Percentiles rank a stretch among this genome's conserved stretches.
Conservation (phyloP, 2,888 invertebrate genomes). For the Deilephila elpenor region DNA sequence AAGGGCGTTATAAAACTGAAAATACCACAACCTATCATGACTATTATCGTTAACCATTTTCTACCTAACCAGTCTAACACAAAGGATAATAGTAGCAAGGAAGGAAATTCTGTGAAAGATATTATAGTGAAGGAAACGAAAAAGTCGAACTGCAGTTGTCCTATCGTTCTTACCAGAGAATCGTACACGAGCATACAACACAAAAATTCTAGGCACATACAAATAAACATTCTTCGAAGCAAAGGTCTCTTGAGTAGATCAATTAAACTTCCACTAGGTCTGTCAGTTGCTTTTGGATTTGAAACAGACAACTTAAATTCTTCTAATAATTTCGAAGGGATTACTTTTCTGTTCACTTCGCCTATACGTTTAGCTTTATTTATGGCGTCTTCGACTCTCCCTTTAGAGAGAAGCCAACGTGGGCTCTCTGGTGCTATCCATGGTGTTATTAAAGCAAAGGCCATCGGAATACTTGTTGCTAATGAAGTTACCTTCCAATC, state of each 20-base stretch:
- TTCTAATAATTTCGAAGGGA: conserved; percentile 56
- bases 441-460: conserved; percentile 57
- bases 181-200: conserved; percentile 63
- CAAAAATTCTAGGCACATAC: conserved; percentile 60
- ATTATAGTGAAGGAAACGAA: conserved; percentile 69
- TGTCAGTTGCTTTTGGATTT: conserved; percentile 33
- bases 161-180: conserved; percentile 62
- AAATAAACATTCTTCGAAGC: conserved; percentile 59
- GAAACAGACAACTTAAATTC: conserved; percentile 52
- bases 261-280: conserved; percentile 47
- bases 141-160: conserved; percentile 63
- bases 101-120: conserved; percentile 70
- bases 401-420: conserved; percentile 67
- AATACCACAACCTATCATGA: conserved; percentile 48
- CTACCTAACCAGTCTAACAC: conserved; percentile 65
- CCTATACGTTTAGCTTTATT: conserved; percentile 58
- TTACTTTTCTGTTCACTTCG: conserved; percentile 58
- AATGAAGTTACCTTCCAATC: conserved; percentile 66
- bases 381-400: conserved; percentile 62
- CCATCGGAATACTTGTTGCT: conserved; percentile 65
- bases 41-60: conserved; percentile 55
- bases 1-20: conserved; percentile 62
- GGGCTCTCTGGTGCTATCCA: conserved; percentile 70
- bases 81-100: conserved; percentile 62
- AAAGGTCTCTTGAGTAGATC: conserved; percentile 58